Base-by-base conservation (phyloP, 2,797 vertebrate genomes). In the Hylomyscus alleni region DNA sequence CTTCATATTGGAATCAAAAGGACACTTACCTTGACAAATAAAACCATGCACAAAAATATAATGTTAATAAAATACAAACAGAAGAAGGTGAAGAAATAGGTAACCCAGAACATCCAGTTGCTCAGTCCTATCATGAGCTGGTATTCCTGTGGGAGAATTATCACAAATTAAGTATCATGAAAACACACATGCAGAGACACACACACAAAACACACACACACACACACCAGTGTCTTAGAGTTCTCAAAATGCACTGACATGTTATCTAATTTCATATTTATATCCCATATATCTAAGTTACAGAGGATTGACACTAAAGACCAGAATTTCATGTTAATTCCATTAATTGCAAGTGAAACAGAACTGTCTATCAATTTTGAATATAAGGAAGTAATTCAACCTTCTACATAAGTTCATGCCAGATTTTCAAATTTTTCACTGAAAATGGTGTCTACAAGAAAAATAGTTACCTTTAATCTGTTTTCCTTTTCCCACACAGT, bases 41-140 rank as follows among this genome's bases (percentile, higher is more conserved):
- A 98, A 93, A 99, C 98, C 92, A 99, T 13, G 0, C 99, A 99
- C 93, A 99, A 98, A 1, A 99, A 99, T 97, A 99, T 98, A 90
- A 99, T 98, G 0, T 99, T 99, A 96, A 99, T 98, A 96, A 99
- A 98, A 91, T 99, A 99, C 97, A 99, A 99, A 95, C 99, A 98
- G 97, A 99, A 99, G 98, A 99, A 99, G 98, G 99, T 99, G 97
- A 99, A 98, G 98, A 99, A 99, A 99, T 99, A 99, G 97, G 99
- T 99, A 0, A 98, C 99, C 99, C 99, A 99, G 97, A 99, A 99
- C 87, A 99, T 99, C 99, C 99, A 99, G 98, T 99, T 99, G 98
- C 99, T 99, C 98, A 99, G 99, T 83, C 99, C 99, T 99, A 99
- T 99, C 99, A 99, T 99, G 97, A 99, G 99, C 99, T 99, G 99